Evolutionary conservation across 2,797 vertebrate genomes (phyloP).

Genomic region (Darevskia mixta): DNA sequence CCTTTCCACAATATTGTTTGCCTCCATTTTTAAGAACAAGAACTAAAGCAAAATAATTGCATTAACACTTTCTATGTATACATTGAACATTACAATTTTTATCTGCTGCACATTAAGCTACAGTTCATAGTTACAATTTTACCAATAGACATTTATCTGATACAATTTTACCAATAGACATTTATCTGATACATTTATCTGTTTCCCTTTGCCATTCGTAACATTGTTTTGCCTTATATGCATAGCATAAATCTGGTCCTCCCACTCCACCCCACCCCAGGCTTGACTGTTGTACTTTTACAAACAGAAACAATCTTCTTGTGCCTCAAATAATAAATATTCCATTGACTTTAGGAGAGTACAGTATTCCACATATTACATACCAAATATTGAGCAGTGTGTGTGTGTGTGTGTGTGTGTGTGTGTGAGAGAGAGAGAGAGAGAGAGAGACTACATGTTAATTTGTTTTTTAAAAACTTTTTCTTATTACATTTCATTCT

Average conservation of each 20-base stretch:
- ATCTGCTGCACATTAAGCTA: neutral
- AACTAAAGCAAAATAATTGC: conserved; percentile 18
- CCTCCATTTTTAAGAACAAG: conserved; percentile 12
- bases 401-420: no score
- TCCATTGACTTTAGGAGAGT: conserved; percentile 54
- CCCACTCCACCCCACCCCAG: no score
- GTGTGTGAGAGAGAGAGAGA: no score
- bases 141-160: neutral
- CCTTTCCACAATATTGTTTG: conserved; percentile 34
- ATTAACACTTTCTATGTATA: neutral
- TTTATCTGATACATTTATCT: neutral
- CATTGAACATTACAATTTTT: conserved; percentile 23
- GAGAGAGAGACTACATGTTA: conserved; percentile 18
- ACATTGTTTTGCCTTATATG: no score
- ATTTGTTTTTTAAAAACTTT: conserved; percentile 22
- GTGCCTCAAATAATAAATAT: conserved; percentile 47
- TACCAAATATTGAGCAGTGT: conserved; percentile 28
- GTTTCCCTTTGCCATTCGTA: neutral
- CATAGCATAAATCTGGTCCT: no score
- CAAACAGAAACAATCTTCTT: conserved; percentile 47
- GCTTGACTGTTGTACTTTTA: neutral
- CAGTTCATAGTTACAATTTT: conserved; percentile 24
- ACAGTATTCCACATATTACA: conserved; percentile 21
- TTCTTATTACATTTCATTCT: conserved; percentile 19
- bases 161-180: conserved; percentile 17